phyloP scores from a whole-genome alignment of 1,140 invertebrate species.

The Lepidurus couesii region DNA sequence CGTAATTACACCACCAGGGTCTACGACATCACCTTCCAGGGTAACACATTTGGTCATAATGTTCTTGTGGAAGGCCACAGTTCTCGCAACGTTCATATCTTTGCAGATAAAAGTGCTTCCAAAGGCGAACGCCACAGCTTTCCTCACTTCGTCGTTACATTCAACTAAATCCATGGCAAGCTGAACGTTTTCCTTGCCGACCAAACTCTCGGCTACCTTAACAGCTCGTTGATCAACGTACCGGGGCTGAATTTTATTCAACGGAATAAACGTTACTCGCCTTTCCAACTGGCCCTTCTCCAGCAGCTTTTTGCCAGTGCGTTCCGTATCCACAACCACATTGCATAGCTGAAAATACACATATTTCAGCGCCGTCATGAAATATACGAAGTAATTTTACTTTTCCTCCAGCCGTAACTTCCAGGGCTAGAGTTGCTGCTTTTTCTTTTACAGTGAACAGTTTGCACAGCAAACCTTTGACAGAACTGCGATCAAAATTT shows the following conservation, averaged over 20 bases:
- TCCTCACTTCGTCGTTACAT: constrained; percentile 61
- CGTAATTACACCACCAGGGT: constrained; percentile 80
- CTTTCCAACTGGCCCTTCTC: constrained; percentile 70
- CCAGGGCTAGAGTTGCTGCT: constrained; percentile 70
- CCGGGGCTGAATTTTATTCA: constrained; percentile 75
- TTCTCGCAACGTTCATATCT: constrained; percentile 70
- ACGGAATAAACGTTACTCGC: constrained; percentile 78
- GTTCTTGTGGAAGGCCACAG: constrained; percentile 66
- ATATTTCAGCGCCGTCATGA: not conserved
- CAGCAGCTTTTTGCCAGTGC: constrained; percentile 75
- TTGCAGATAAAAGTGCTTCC: constrained; percentile 77
- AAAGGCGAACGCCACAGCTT: constrained; percentile 86
- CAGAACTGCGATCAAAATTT: constrained; percentile 67
- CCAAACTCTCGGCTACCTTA: constrained; percentile 63
- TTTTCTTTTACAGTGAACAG: constrained; percentile 69
- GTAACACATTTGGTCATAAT: constrained; percentile 79
- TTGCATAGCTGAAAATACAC: constrained; percentile 68
- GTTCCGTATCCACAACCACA: constrained; percentile 82
- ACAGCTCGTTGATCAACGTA: constrained; percentile 57
- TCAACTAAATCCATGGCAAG: constrained; percentile 74
- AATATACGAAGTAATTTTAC: constrained; percentile 47
- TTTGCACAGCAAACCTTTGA: constrained; percentile 69
- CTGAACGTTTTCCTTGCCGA: constrained; percentile 73
- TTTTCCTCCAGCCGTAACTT: constrained; percentile 76
- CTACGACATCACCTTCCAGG: constrained; percentile 83